Percentiles rank a stretch among this genome's conserved stretches.
Conservation (phyloP, 2,797 vertebrate species). For the Sandelia bainsii region DNA sequence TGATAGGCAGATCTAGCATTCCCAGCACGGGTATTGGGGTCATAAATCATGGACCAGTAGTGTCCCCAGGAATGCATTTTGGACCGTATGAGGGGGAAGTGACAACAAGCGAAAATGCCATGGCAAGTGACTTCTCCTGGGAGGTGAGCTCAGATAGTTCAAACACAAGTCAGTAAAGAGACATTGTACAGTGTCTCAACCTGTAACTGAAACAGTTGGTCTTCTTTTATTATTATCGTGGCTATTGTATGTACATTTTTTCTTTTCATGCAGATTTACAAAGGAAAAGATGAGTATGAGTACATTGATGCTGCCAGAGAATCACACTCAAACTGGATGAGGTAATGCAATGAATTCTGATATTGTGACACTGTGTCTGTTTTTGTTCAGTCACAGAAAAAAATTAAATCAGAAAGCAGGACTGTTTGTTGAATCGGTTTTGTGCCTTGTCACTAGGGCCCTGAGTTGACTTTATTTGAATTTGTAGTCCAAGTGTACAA, state of each 20-base stretch:
- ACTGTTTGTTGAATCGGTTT: not conserved
- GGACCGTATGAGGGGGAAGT: conserved; percentile 87
- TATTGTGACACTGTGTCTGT: not conserved
- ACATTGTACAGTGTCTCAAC: not conserved
- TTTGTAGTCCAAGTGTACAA: not conserved
- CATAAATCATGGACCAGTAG: conserved; percentile 81
- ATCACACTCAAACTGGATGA: conserved; percentile 89
- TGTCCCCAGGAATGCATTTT: conserved; percentile 88
- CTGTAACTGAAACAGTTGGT: not conserved
- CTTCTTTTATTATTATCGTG: not conserved
- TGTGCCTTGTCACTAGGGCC: too few relatives aligned
- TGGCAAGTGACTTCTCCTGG: conserved; percentile 86
- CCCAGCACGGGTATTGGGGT: conserved; percentile 86
- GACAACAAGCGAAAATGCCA: conserved; percentile 80
- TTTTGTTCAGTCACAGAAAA: not conserved
- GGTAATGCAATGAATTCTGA: conserved; percentile 66
- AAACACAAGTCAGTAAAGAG: not conserved
- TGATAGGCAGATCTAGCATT: conserved; percentile 85
- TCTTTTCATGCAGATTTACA: conserved; percentile 52
- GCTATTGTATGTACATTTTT: not conserved
- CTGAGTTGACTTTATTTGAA: not conserved
- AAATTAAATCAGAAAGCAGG: not conserved
- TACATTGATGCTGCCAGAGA: conserved; percentile 85
- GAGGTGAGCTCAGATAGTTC: conserved; percentile 78
- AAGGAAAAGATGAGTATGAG: conserved; percentile 79